These are phyloP conservation scores for Isoperla grammatica DNA, from an alignment of 2,888 invertebrate genomes.

Conservation along the genomic window DNA sequence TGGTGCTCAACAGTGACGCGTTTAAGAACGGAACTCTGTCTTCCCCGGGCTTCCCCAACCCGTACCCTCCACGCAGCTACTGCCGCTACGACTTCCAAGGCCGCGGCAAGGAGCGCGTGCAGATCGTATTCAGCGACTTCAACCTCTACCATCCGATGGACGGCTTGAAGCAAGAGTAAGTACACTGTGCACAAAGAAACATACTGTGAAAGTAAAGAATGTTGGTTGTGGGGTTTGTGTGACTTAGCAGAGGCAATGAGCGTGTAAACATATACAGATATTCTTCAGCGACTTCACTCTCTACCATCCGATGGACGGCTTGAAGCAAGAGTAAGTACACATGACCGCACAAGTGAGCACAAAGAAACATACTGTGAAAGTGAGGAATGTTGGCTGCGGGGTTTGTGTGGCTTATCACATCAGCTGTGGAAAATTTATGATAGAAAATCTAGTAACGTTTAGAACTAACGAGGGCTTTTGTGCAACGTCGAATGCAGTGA, in stretches of 20 bases:
- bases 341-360: neutral
- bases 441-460: too few species aligned
- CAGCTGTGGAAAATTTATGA: too few species aligned
- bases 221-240: neutral
- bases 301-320: conserved; percentile 57
- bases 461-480: too few species aligned
- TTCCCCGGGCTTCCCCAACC: conserved; percentile 78
- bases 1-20: conserved; percentile 70
- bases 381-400: too few species aligned
- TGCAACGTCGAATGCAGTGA: too few species aligned
- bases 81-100: conserved; percentile 91
- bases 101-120: conserved; percentile 74
- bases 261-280: conserved; percentile 61
- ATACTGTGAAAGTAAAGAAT: neutral
- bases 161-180: conserved; percentile 57
- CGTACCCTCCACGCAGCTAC: conserved; percentile 71
- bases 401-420: too few species aligned
- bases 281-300: conserved; percentile 80
- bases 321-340: conserved; percentile 54
- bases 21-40: conserved; percentile 77
- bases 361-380: neutral
- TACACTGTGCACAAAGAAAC: conserved; percentile 31
- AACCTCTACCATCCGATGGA: conserved; percentile 64
- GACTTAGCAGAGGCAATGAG: conserved; percentile 61
- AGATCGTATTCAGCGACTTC: conserved; percentile 80